Evolutionary conservation across 2,797 vertebrate species (phyloP), one percentile per base, ranked within the genome.

Genomic region (Sebastes dallii): DNA sequence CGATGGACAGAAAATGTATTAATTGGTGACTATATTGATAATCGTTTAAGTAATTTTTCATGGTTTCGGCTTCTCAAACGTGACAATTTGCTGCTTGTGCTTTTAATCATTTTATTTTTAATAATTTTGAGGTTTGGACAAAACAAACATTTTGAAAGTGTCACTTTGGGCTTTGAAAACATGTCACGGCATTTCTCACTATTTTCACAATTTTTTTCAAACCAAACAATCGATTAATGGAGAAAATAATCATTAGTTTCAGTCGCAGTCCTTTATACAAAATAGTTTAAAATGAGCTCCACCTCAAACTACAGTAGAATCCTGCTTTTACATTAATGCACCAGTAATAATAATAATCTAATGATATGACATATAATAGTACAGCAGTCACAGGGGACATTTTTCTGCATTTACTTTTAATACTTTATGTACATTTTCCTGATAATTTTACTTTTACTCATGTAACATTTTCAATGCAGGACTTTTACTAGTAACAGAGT

Each of bases 11-110:
- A 52, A 52, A 52, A 52, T 0, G 42, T 46, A 46, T 46, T 46
- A 18, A 46, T 52, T 52, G 18, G 46, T 52, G 46, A 52, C 46
- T 52, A 9, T 52, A 20, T 8, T n/a, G 20, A 52, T 52, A 52
- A 52, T n/a, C 20, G 18, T n/a, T 52, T n/a, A n/a, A 0, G 20
- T 52, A 0, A n/a, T 52, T n/a, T 52, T 52, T 52, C 18, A 52
- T 52, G 55, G 11, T 27, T 56, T 0, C 6, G 6, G 55, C 22
- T 56, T 56, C 25, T 29, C 2, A 2, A 59, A 59, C 0, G 8
- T 2, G 1, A 59, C 7, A 29, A 29, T 0, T 58, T 27, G 14
- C 14, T 59, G 56, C 56, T 56, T 0, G 10, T 25, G 25, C 8
- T 59, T 59, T 59, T 29, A 29, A 59, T 59, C 0, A 8, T 50